Evolutionary conservation across 2,113 vertebrate species (phyloP).

Genomic region (Ammodytes dubius): DNA sequence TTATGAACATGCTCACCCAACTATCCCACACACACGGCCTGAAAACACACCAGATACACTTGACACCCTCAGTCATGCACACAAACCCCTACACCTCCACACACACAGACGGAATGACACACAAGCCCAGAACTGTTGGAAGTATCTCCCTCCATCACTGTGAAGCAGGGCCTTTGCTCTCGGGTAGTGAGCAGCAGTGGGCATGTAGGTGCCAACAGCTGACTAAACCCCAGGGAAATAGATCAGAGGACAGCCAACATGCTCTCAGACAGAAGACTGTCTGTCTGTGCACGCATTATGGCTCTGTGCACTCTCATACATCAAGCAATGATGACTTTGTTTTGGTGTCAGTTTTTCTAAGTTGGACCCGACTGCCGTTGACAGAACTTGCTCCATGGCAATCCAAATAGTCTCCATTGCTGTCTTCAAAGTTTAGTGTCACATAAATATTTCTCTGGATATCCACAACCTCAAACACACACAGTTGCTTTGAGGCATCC

Average conservation of each 20-base stretch:
- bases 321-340: not conserved
- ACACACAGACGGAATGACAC: conserved; percentile 4
- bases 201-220: conserved; percentile 75
- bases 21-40: conserved; percentile 7
- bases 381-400: not conserved
- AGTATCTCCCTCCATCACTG: conserved; percentile 22
- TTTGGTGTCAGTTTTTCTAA: conserved; percentile 21
- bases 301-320: not conserved
- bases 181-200: conserved; percentile 57
- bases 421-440: not conserved
- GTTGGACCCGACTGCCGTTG: not conserved
- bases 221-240: conserved; percentile 61
- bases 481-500: not conserved
- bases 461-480: not conserved
- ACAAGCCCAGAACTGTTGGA: conserved; percentile 15
- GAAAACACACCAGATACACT: conserved; percentile 14
- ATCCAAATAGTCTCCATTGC: not conserved
- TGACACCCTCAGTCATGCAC: conserved; percentile 21
- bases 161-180: conserved; percentile 44
- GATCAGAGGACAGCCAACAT: conserved; percentile 64
- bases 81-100: conserved; percentile 21
- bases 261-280: conserved; percentile 47
- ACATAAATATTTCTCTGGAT: conserved; percentile 13
- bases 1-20: conserved; percentile 66
- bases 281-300: conserved; percentile 37